Conservation (phyloP, 2,797 vertebrate species). For the Podarcis lilfordi region DNA sequence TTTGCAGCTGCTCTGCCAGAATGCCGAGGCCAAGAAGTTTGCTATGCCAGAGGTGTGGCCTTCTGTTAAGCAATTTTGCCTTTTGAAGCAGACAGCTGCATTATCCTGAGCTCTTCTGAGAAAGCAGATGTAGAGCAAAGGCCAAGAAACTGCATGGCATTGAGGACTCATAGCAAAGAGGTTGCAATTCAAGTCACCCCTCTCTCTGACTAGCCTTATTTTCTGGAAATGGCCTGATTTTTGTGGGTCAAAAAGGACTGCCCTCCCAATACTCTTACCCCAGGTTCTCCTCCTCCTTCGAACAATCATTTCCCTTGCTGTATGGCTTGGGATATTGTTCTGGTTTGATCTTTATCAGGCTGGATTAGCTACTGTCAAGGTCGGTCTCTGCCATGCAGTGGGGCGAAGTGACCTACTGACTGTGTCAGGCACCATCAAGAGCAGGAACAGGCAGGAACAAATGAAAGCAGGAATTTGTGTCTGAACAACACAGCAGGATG, state of each 20-base stretch:
- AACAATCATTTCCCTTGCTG: constrained; percentile 35
- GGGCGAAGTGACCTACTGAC: not conserved
- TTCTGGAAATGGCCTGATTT: constrained; percentile 29
- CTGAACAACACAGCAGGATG: not conserved
- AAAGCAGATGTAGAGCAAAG: constrained; percentile 35
- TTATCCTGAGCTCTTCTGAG: not conserved
- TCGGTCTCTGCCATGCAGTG: too few relatives aligned
- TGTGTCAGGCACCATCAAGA: not conserved
- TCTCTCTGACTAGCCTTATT: constrained; percentile 26
- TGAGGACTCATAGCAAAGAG: constrained; percentile 7
- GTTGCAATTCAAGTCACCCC: constrained; percentile 9
- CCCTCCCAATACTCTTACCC: constrained; percentile 24
- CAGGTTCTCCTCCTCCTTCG: not conserved
- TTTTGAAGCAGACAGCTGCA: constrained; percentile 2
- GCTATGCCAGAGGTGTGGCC: not conserved
- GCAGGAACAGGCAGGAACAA: too few relatives aligned
- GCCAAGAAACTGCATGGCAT: not conserved
- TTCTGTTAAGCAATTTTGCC: not conserved
- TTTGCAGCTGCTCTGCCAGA: not conserved
- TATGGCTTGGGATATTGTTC: constrained; percentile 9
- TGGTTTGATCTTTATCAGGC: not conserved
- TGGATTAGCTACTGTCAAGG: not conserved
- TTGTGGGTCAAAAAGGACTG: constrained; percentile 35
- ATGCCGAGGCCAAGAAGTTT: not conserved
- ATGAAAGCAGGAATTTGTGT: not conserved